Evolutionary conservation across 1,140 invertebrate genomes (phyloP), one percentile per base, ranked within the genome.

Genomic region (Philopotamus ludificatus): DNA sequence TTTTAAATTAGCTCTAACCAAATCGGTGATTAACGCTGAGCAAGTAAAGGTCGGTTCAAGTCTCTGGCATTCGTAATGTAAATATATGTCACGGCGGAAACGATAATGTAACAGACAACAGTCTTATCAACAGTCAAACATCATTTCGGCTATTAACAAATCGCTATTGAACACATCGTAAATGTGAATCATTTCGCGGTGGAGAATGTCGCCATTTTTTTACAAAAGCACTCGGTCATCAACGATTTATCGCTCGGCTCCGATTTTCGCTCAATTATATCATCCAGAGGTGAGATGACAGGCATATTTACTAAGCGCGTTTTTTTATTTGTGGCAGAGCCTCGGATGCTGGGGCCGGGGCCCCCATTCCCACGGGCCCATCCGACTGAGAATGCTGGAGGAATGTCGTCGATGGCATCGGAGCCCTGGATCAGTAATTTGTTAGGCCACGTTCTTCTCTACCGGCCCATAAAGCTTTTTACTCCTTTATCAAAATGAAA

Each of bases 351-450:
- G 65, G 41, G 58, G 65, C 49, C 64, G 18, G 26, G 10, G 20
- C n/a, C 26, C 41, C 15, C 21, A 18, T 51, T 67, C 61, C 66
- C 66, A 63, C 60, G 60, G 58, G 42, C 15, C 42, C 58, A 12
- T 25, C 50, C 15, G 26, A 10, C 26, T 15, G 60, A 28, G 66
- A 67, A 67, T 67, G 66, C 66, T 25, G 61, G 23, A 55, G 54
- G 66, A 67, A 67, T 67, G 66, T 53, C 57, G 49, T 49, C 60
- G 55, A 55, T 34, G 51, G 63, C 49, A 47, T 58, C 65, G 20
- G 60, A 53, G 34, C 44, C 58, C 44, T 54, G 54, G 61, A 39
- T 45, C 65, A 60, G 66, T 59, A 67, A 67, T 67, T 67, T 67
- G 66, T 67, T 67, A 45, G 66, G 39, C 61, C 66, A 22, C 41